phyloP scores from a whole-genome alignment of 1,140 invertebrate genomes.

The Bilobella aurantiaca region DNA sequence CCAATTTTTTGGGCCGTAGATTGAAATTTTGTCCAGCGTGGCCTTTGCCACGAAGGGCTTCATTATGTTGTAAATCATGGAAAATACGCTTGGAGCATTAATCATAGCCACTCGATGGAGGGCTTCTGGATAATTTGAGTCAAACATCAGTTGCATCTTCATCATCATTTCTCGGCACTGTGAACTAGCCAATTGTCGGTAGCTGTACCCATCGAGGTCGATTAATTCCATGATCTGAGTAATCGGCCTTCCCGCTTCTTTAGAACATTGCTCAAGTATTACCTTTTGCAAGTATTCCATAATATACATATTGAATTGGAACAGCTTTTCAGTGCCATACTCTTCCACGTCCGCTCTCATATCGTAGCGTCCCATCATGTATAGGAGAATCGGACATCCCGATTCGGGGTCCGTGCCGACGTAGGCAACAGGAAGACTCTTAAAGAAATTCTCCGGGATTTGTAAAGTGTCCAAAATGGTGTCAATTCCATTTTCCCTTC shows the following conservation, averaged over 20 bases:
- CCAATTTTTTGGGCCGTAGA: neutral
- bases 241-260: neutral
- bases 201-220: conserved; percentile 4
- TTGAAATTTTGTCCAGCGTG: conserved; percentile 11
- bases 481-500: conserved; percentile 12
- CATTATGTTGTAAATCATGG: conserved; percentile 9
- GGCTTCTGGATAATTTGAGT: conserved; percentile 16
- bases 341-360: neutral
- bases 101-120: conserved; percentile 1
- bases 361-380: neutral
- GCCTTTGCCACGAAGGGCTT: conserved; percentile 11
- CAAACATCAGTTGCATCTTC: neutral
- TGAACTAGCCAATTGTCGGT: conserved; percentile 1
- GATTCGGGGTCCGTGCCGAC: neutral
- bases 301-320: neutral
- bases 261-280: neutral
- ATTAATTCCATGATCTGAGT: conserved; percentile 4
- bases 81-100: conserved; percentile 17
- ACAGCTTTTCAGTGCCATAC: neutral
- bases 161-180: neutral
- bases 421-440: neutral
- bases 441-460: neutral
- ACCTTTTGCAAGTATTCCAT: neutral
- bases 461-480: neutral
- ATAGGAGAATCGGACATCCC: neutral